Base-by-base conservation (phyloP, 1,140 invertebrate species). In the Saccostrea glomerata region DNA sequence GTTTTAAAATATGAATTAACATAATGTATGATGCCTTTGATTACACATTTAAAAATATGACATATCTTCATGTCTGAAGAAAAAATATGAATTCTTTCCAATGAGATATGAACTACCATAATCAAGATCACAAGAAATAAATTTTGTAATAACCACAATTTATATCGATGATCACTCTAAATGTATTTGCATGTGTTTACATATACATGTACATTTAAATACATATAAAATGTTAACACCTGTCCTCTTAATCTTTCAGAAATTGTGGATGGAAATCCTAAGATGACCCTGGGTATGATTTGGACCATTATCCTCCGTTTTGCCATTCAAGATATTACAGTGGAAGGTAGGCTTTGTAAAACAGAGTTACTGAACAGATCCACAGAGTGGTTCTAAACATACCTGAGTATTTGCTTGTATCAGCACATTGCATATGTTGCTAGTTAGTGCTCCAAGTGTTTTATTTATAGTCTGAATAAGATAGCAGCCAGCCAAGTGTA, bases 221-320 rank as follows among this genome's bases (percentile, higher is more conserved):
- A 36, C 30, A 36, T 0, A 36, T 36, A 2, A 36, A 36, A 36
- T 36, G 30, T 36, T 36, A 36, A 36, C 30, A 84, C 56, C 36
- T 84, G n/a, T 87, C 9, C 73, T 17, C 88, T 92, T 93, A 92
- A 70, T 91, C 85, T 95, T 95, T 23, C 94, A 98, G 99, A 99
- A 97, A 99, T 99, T 95, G 99, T 99, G 89, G 99, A 99, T 96
- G 99, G 99, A 90, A 99, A 99, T 96, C 96, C 99, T 89, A 99
- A 99, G 96, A 99, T 99, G 99, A 99, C 99, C 11, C 96, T 99
- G 90, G 99, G 99, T 96, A 99, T 99, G 98, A 99, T 99, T 94
- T 99, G 99, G 99, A 99, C 99, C 87, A 99, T 99, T 95, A 99
- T 99, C 95, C 96, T 99, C 92, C 97, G 99, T 93, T 99, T 99